These are phyloP conservation scores for Hyla sarda DNA, from an alignment of 2,113 vertebrate species.

Conservation along the genomic window DNA sequence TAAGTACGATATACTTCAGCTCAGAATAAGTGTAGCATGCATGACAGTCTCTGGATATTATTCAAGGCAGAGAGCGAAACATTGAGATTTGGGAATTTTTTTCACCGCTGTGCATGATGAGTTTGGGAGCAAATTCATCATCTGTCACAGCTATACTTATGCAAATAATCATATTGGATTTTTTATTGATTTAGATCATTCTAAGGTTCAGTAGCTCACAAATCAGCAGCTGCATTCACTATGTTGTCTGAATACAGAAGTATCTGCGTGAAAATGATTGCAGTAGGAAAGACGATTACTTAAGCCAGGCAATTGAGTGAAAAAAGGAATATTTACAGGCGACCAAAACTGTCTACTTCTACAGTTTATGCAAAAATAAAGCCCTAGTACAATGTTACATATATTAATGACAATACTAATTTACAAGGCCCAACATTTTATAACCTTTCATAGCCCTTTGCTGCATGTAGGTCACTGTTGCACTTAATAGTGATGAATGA, in stretches of 20 bases:
- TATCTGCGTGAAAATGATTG: constrained; percentile 39
- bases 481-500: constrained; percentile 26
- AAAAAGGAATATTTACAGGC: neutral
- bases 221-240: constrained; percentile 56
- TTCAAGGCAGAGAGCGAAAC: neutral
- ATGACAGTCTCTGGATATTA: constrained; percentile 32
- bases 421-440: neutral
- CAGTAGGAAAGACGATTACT: constrained; percentile 27
- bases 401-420: neutral
- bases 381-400: neutral
- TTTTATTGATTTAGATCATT: constrained; percentile 52
- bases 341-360: neutral
- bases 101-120: constrained; percentile 31
- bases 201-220: constrained; percentile 50
- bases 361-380: constrained; percentile 2
- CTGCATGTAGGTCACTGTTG: neutral
- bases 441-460: neutral
- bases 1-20: neutral
- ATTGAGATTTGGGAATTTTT: constrained; percentile 5
- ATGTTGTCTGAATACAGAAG: constrained; percentile 53
- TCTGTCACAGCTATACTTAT: constrained; percentile 49
- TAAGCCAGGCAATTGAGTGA: constrained; percentile 26
- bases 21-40: constrained; percentile 21
- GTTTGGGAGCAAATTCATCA: constrained; percentile 46
- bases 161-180: constrained; percentile 57